Evolutionary conservation across 2,888 invertebrate genomes (phyloP), one percentile per base, ranked within the genome.

Genomic region (Stenchaetothrips biformis): DNA sequence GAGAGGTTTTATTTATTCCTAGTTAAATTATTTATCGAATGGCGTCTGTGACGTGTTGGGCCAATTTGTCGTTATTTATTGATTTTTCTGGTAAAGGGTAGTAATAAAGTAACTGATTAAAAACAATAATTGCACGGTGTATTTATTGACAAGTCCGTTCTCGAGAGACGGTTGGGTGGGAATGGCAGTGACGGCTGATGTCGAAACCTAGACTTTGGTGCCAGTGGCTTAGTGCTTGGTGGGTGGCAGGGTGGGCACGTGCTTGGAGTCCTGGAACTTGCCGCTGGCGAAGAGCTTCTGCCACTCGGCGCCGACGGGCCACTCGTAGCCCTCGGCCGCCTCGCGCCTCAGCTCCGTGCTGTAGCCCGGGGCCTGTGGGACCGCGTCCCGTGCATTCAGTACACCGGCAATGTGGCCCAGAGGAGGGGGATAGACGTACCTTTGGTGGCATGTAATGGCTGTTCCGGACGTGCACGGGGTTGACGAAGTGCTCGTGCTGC

Each of bases 401-500:
- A 4, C 37, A 37, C 37, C 37, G 37, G 4, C 37, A 37, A 37
- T 37, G 37, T 6, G 67, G 67, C 21, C 9, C 2, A n/a, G 18
- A 11, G 67, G 67, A 0, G 21, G n/a, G n/a, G 67, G 11, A n/a
- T n/a, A n/a, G n/a, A 21, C 67, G 86, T 88, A 93, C 94, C 88
- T 88, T 89, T n/a, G 96, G 95, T 2, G 92, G 91, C 84, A 92
- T 87, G 84, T 96, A 97, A 84, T 88, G 89, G 0, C 93, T 95
- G 83, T 92, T 90, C 81, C 90, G 86, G 2, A 96, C 90, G 3
- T 90, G 84, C 18, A 92, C 91, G 0, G 96, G 96, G 84, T 92
- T 88, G 53, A 90, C 89, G 86, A 97, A 97, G 86, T 97, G 95
- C 83, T 96, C 95, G 85, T 96, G 95, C 83, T 96, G 93, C 85